These are phyloP conservation scores for Malurus melanocephalus DNA, from an alignment of 2,113 vertebrate genomes.

Conservation along the genomic window DNA sequence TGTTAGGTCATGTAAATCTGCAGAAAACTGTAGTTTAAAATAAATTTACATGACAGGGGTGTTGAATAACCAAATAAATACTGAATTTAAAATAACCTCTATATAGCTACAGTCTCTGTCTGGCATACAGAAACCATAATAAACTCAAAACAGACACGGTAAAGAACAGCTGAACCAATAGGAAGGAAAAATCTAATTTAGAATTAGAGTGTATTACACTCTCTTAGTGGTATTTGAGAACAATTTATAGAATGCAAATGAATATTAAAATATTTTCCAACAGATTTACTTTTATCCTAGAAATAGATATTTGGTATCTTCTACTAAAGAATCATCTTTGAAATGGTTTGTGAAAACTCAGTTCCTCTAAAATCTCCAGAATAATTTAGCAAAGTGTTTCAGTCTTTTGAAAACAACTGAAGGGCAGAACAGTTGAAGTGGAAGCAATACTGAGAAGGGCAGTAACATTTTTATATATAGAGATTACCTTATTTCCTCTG, in stretches of 20 bases:
- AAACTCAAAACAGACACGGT: neutral
- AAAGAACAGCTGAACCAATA: neutral
- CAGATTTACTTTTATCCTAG: neutral
- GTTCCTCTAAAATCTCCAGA: neutral
- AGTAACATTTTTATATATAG: neutral
- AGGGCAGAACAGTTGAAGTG: neutral
- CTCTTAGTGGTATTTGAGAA: neutral
- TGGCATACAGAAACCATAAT: neutral
- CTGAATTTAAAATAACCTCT: neutral
- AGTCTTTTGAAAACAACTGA: neutral
- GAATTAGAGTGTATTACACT: neutral
- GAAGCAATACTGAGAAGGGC: neutral
- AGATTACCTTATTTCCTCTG: slow-evolving; percentile 91
- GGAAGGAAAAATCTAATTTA: neutral
- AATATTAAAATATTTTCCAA: neutral
- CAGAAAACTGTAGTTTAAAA: neutral
- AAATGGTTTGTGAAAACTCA: neutral
- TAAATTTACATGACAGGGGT: neutral
- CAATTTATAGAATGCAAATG: neutral
- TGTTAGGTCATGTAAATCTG: neutral
- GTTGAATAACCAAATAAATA: neutral
- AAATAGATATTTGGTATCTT: neutral
- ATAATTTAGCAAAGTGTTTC: neutral
- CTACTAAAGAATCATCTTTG: neutral
- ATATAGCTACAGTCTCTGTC: neutral